Evolutionary conservation across 2,888 invertebrate genomes (phyloP).

Genomic region (Tridacna crocea): DNA sequence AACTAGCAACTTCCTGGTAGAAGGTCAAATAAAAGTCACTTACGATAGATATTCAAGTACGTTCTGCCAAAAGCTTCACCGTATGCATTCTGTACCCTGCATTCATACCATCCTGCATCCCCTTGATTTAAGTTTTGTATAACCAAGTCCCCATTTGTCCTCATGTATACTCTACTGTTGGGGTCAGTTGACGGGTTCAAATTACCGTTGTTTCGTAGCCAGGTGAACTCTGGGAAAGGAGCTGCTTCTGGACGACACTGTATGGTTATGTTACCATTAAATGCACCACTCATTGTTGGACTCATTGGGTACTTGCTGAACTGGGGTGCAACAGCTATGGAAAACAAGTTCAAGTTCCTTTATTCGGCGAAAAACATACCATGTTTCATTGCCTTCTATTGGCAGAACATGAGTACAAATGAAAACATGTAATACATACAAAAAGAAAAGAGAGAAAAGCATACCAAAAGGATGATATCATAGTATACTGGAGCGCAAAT

Average conservation of each 20-base stretch:
- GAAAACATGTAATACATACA: too few relatives aligned
- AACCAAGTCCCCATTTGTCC: slow-evolving; percentile 86
- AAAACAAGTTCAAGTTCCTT: neutral
- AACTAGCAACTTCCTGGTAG: too few relatives aligned
- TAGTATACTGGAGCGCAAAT: too few relatives aligned
- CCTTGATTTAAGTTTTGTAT: slow-evolving; percentile 86
- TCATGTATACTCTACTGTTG: slow-evolving; percentile 41
- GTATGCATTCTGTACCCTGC: slow-evolving; percentile 73
- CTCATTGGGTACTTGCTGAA: slow-evolving; percentile 94
- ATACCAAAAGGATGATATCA: too few relatives aligned
- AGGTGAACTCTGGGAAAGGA: slow-evolving; percentile 90
- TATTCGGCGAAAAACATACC: neutral
- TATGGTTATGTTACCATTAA: slow-evolving; percentile 96
- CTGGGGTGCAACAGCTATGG: slow-evolving; percentile 88
- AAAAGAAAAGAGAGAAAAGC: too few relatives aligned
- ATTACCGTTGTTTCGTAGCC: slow-evolving; percentile 92
- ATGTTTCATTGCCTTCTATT: too few relatives aligned
- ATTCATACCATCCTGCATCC: slow-evolving; percentile 77
- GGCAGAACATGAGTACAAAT: too few relatives aligned
- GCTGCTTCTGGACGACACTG: slow-evolving; percentile 96
- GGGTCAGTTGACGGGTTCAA: slow-evolving; percentile 51
- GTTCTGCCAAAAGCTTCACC: slow-evolving; percentile 71
- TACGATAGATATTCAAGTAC: slow-evolving; percentile 66
- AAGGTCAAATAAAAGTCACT: neutral
- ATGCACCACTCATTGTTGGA: slow-evolving; percentile 94